Conservation (phyloP, 2,113 vertebrate genomes). For the Conger conger region DNA sequence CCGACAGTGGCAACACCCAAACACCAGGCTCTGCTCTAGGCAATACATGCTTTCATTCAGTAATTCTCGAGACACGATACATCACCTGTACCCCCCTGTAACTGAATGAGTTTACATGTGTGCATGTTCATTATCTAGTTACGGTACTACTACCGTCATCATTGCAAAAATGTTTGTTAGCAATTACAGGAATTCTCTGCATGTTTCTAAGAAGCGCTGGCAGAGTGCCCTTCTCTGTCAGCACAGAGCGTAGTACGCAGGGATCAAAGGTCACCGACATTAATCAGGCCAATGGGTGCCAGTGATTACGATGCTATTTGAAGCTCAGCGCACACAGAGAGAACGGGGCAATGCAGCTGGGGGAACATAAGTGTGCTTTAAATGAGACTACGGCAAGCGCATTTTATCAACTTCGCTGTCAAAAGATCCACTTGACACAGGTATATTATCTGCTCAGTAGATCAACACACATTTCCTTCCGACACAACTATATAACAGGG, state of each 20-base stretch:
- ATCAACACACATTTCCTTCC: background rate
- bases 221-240: slow-evolving; percentile 59
- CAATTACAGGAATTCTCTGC: slow-evolving; percentile 14
- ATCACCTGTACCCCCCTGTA: no score
- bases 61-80: no score
- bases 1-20: no score
- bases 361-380: background rate
- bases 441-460: background rate
- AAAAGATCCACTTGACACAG: background rate
- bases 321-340: background rate
- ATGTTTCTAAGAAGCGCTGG: slow-evolving; percentile 57
- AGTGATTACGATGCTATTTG: background rate
- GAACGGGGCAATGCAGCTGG: background rate
- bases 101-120: no score
- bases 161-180: no score
- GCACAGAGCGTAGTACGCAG: slow-evolving; percentile 57
- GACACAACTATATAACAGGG: slow-evolving; percentile 44
- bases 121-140: no score
- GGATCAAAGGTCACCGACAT: slow-evolving; percentile 53
- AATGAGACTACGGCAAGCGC: background rate
- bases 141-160: no score
- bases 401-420: background rate
- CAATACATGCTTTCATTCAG: no score
- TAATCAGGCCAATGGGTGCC: slow-evolving; percentile 30
- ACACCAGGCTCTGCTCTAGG: no score